Evolutionary conservation across 2,113 vertebrate species (phyloP).

Genomic region (Ahaetulla prasina): DNA sequence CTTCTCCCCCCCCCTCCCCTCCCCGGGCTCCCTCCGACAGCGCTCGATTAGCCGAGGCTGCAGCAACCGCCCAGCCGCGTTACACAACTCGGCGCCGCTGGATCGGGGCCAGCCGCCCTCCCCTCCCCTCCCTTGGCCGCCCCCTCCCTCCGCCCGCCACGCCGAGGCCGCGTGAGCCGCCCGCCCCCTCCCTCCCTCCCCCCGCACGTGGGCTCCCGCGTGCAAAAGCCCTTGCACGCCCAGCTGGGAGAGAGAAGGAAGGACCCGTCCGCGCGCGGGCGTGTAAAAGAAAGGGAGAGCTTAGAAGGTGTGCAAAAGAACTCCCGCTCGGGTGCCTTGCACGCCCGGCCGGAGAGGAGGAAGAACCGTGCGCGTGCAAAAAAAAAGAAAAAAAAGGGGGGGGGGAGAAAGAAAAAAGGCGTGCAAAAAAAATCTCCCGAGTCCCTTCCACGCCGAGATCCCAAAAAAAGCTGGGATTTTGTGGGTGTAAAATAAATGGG

Average conservation of each 20-base stretch:
- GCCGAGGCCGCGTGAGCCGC: no score
- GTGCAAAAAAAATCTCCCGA: not conserved
- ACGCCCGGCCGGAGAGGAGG: no score
- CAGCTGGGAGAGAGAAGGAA: not conserved
- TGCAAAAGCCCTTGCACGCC: not conserved
- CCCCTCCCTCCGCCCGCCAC: no score
- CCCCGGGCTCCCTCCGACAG: not conserved
- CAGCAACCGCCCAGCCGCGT: not conserved
- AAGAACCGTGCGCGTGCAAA: no score
- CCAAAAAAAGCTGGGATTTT: no score
- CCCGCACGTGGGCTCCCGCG: not conserved
- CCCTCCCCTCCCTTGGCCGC: not conserved
- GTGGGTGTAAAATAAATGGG: not conserved
- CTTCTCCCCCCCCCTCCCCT: no score
- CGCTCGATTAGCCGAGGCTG: constrained; percentile 10
- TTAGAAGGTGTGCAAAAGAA: not conserved
- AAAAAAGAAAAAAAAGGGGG: no score
- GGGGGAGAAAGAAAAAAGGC: not conserved
- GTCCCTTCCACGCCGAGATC: no score
- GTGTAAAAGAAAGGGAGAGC: not conserved
- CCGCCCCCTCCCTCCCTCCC: not conserved
- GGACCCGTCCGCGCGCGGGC: not conserved
- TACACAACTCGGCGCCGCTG: constrained; percentile 1
- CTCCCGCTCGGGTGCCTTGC: not conserved
- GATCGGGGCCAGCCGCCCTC: not conserved